phyloP scores from a whole-genome alignment of 2,888 invertebrate species.

The Hydrotaea cyrtoneurina region DNA sequence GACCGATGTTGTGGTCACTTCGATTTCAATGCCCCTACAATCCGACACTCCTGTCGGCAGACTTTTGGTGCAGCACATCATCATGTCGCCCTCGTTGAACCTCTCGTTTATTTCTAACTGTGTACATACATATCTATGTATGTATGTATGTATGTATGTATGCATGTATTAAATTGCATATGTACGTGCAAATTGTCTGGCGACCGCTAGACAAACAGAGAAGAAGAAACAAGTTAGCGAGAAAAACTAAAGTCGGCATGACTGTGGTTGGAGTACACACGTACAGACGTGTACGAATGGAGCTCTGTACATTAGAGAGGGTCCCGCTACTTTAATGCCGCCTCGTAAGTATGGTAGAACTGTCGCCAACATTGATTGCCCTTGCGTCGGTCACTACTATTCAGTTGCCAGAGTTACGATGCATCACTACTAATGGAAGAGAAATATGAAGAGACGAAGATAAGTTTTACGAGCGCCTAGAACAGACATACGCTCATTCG shows the following conservation, averaged over 20 bases:
- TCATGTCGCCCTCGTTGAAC: background rate
- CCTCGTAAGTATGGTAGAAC: too few species aligned
- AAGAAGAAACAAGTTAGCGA: constrained; percentile 2
- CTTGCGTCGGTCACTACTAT: too few species aligned
- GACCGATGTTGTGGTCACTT: too few species aligned
- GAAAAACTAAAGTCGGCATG: constrained; percentile 26
- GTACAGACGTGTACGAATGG: background rate
- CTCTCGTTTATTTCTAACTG: background rate
- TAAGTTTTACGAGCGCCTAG: too few species aligned
- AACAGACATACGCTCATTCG: too few species aligned
- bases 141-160: background rate
- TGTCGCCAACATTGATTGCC: too few species aligned
- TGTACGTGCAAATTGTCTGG: constrained; percentile 64
- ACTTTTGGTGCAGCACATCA: background rate
- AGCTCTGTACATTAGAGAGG: background rate
- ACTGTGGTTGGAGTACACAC: constrained; percentile 4
- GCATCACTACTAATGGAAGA: too few species aligned
- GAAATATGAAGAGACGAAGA: too few species aligned
- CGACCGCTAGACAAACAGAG: constrained; percentile 38
- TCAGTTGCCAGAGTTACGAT: too few species aligned
- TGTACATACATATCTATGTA: background rate
- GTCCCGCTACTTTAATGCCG: too few species aligned
- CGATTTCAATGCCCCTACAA: too few species aligned
- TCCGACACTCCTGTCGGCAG: too few species aligned
- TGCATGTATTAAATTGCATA: background rate